Evolutionary conservation across 2,113 vertebrate genomes (phyloP), one percentile per base, ranked within the genome.

Genomic region (Megaceryle maxima): DNA sequence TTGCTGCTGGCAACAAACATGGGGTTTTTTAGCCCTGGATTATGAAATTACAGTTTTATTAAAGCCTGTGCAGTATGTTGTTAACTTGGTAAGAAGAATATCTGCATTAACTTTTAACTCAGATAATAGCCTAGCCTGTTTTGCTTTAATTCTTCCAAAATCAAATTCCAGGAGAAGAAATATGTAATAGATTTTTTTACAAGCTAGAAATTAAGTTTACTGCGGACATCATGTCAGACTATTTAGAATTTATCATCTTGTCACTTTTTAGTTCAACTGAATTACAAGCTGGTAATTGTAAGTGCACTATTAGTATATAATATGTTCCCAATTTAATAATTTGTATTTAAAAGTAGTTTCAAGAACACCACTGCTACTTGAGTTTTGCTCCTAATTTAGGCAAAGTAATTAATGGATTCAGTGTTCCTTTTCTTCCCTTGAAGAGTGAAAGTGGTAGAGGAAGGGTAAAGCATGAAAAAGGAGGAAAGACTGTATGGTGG

Each of bases 81-180:
- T 88, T 92, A 90, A 89, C 79, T 94, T 92, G 46, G 78, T 85
- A 91, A 89, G 59, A 96, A 83, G 96, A 96, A 94, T 85, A 35
- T 90, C 73, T 73, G 33, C 50, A 76, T 95, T 96, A 91, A 66
- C 48, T 96, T 95, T 87, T 86, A 67, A 81, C 75, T 87, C n/a
- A 16, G 79, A 53, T 96, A 94, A 92, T 92, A 87, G 79, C 46
- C 55, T 56, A 48, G 56, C 68, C 60, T 93, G 56, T 88, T 86
- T 88, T 94, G 43, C 72, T 68, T 78, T 82, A 92, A 92, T 91
- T 73, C 51, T 82, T 92, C 26, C 51, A 55, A 88, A 88, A 95
- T 93, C 35, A 48, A 89, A 88, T 95, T 88, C n/a, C 19, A 66
- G 67, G 28, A 21, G 50, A 87, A 69, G 8, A 78, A 63, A 31